phyloP scores from a whole-genome alignment of 1,140 invertebrate species.

The Cecropterus lyciades region DNA sequence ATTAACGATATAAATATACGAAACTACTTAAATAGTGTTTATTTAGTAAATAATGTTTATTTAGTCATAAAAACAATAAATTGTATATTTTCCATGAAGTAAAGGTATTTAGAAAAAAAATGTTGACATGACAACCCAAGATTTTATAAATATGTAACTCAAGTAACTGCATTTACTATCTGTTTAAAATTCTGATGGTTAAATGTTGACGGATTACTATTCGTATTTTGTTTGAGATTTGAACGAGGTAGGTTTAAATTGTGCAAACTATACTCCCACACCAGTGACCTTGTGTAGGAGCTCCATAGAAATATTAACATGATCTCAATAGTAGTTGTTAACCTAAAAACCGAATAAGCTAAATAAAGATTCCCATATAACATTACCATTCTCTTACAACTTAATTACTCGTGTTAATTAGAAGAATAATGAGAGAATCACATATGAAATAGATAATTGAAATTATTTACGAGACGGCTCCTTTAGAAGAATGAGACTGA shows the following conservation, averaged over 20 bases:
- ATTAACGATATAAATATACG: too few species aligned
- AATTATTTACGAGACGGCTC: constrained; percentile 31
- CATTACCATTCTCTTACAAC: constrained; percentile 36
- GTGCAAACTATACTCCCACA: constrained; percentile 32
- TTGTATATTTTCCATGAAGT: too few species aligned
- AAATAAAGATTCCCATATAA: constrained; percentile 49
- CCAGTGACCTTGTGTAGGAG: constrained; percentile 37
- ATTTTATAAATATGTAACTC: too few species aligned
- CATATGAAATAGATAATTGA: constrained; percentile 27
- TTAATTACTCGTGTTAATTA: constrained; percentile 44
- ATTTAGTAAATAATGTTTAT: too few species aligned
- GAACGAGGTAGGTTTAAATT: background rate
- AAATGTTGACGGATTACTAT: too few species aligned
- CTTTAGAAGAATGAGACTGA: constrained; percentile 4
- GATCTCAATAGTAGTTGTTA: constrained; percentile 48
- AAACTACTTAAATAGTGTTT: too few species aligned
- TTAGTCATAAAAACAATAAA: too few species aligned
- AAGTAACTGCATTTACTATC: too few species aligned
- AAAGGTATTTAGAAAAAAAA: too few species aligned
- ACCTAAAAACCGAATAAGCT: constrained; percentile 52
- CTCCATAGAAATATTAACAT: constrained; percentile 35
- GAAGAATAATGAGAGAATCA: constrained; percentile 43
- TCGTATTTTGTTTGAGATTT: too few species aligned
- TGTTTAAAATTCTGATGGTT: too few species aligned
- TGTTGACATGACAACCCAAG: too few species aligned